Percentiles rank a stretch among this genome's conserved stretches.
Conservation (phyloP, 1,140 invertebrate genomes). For the Sitobion miscanthi region DNA sequence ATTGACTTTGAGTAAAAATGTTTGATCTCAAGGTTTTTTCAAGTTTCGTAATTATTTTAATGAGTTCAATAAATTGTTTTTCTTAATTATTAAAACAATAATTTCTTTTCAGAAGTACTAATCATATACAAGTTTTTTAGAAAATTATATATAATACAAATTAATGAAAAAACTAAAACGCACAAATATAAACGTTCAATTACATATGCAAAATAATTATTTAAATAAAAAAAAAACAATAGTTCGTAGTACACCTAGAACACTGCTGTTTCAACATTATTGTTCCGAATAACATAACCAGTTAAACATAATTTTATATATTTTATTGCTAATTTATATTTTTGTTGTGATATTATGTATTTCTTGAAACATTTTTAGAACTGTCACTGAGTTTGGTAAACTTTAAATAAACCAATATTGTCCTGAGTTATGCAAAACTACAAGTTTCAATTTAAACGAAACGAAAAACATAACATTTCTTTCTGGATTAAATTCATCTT, state of each 20-base stretch:
- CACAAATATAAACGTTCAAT: background rate
- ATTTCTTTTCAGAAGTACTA: slow-evolving; percentile 9
- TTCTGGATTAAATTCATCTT: background rate
- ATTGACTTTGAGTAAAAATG: background rate
- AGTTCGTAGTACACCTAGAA: background rate
- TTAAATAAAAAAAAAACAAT: background rate
- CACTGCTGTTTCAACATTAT: background rate
- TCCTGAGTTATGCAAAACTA: background rate
- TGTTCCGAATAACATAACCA: background rate
- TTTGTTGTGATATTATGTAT: background rate
- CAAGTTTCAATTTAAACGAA: background rate
- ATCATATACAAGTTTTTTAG: background rate
- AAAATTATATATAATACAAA: background rate
- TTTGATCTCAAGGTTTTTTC: background rate
- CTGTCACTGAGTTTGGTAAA: background rate
- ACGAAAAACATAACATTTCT: background rate
- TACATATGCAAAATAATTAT: background rate
- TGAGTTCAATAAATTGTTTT: background rate
- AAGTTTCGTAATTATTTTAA: background rate
- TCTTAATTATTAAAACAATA: background rate
- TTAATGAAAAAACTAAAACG: background rate
- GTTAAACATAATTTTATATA: background rate
- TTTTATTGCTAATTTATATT: background rate
- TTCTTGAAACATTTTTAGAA: background rate
- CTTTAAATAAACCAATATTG: background rate